Evolutionary conservation across 2,888 invertebrate genomes (phyloP), one percentile per base, ranked within the genome.

Genomic region (Xestia xanthographa): DNA sequence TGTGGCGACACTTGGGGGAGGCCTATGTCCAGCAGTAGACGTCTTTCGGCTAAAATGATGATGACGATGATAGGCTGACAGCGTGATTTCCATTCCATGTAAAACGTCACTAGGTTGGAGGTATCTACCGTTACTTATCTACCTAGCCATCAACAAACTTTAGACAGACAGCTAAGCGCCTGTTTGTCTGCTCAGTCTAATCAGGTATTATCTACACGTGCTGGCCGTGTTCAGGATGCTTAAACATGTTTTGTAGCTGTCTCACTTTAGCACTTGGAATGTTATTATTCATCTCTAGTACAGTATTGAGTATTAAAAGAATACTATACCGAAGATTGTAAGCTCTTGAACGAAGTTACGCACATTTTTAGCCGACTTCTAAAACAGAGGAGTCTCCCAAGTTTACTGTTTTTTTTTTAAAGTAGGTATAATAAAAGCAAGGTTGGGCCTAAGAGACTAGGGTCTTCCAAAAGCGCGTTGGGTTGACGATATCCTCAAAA

Each of bases 91-190:
- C 26, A 26, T 26, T 38, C 3, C 26, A 26, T 5, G 11, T 14
- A 58, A 29, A 58, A 58, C 29, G 8, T 29, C 20, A 58, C 29
- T 29, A 58, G 26, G 1, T 56, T 56, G 17, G 26, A 0, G 29
- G 56, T 56, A 5, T 11, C 8, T 8, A 29, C 20, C 29, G 20
- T 29, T 20, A 29, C 20, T 29, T 58, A 29, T 29, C 58, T 29
- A 58, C 29, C 58, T 58, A 58, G 5, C 17, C 1, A 20, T 20
- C 20, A 17, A 41, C n/a, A 63, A 14, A 62, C 43, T 38, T 45
- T 38, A 78, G 6, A 48, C 41, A 48, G 29, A 65, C 48, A 43
- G 43, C 41, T 34, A 38, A 71, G 43, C 65, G 72, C 65, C 79
- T 9, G 34, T 41, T 14, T 48, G 43, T 65, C 79, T 65, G 56